phyloP scores from a whole-genome alignment of 2,113 vertebrate species.

The Colinus virginianus region DNA sequence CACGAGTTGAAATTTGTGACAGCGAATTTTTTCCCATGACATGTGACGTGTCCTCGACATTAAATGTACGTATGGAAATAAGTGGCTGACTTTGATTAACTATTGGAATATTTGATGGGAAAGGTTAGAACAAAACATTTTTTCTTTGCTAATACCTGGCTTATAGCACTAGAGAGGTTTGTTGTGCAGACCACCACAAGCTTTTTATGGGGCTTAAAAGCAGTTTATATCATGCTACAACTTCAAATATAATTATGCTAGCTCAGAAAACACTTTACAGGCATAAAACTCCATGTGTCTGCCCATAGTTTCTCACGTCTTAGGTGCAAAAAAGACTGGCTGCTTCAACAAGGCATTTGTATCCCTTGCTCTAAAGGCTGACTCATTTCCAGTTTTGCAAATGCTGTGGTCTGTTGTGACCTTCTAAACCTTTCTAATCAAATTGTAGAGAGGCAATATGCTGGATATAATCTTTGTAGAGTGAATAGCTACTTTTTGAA shows the following conservation, averaged over 20 bases:
- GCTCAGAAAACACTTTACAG: slow-evolving; percentile 41
- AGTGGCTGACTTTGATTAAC: slow-evolving; percentile 22
- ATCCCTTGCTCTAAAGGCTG: rapidly evolving
- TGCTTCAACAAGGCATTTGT: not conserved
- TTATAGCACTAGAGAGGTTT: slow-evolving; percentile 16
- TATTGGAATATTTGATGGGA: slow-evolving; percentile 30
- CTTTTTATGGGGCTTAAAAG: slow-evolving; percentile 51
- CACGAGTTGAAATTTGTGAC: not conserved
- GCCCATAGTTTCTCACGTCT: not conserved
- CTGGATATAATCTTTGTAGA: not conserved
- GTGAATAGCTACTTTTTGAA: not conserved
- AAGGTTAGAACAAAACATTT: slow-evolving; percentile 37
- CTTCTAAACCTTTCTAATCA: slow-evolving; percentile 30
- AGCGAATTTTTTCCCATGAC: slow-evolving; percentile 4
- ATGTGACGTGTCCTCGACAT: not conserved
- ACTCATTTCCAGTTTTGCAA: not conserved
- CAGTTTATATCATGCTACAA: slow-evolving; percentile 38
- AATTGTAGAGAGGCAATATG: not conserved
- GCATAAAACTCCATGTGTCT: slow-evolving; percentile 1
- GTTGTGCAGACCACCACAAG: slow-evolving; percentile 17
- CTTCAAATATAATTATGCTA: slow-evolving; percentile 26
- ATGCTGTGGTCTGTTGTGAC: not conserved
- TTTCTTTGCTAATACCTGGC: slow-evolving; percentile 48
- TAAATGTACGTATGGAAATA: slow-evolving; percentile 27
- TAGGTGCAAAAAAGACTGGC: not conserved